phyloP scores from a whole-genome alignment of 1,140 invertebrate species.

The Pachypeltis micranthus region DNA sequence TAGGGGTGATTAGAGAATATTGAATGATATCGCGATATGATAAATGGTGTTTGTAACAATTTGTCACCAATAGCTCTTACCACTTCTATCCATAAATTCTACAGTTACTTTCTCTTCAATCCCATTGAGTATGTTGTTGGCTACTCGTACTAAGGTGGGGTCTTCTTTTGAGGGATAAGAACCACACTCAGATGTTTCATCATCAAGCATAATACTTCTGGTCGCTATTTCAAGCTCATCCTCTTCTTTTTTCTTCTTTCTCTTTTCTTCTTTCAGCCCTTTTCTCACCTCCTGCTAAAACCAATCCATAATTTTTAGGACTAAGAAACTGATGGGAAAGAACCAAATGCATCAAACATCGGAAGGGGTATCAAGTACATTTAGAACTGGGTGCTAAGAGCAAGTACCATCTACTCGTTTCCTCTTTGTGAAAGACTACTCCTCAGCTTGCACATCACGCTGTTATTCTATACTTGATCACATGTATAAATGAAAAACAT shows the following conservation, averaged over 20 bases:
- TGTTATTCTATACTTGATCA: too few relatives aligned
- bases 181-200: slow-evolving; percentile 28
- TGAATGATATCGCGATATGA: too few relatives aligned
- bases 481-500: too few relatives aligned
- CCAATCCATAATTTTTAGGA: not conserved
- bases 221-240: slow-evolving; percentile 15
- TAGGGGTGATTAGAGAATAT: too few relatives aligned
- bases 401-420: too few relatives aligned
- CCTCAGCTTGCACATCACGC: too few relatives aligned
- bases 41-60: too few relatives aligned
- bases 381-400: too few relatives aligned
- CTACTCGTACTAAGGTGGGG: slow-evolving; percentile 17
- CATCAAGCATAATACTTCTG: slow-evolving; percentile 29
- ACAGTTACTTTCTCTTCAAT: slow-evolving; percentile 24
- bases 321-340: not conserved
- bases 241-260: slow-evolving; percentile 12
- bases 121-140: slow-evolving; percentile 25
- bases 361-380: too few relatives aligned
- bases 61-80: not conserved
- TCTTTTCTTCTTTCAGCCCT: slow-evolving; percentile 1
- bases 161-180: not conserved
- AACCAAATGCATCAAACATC: too few relatives aligned
- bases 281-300: slow-evolving; percentile 17
- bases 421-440: too few relatives aligned
- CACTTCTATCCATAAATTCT: slow-evolving; percentile 7